Evolutionary conservation across 2,888 invertebrate species (phyloP).

Genomic region (Latrodectus hesperus): DNA sequence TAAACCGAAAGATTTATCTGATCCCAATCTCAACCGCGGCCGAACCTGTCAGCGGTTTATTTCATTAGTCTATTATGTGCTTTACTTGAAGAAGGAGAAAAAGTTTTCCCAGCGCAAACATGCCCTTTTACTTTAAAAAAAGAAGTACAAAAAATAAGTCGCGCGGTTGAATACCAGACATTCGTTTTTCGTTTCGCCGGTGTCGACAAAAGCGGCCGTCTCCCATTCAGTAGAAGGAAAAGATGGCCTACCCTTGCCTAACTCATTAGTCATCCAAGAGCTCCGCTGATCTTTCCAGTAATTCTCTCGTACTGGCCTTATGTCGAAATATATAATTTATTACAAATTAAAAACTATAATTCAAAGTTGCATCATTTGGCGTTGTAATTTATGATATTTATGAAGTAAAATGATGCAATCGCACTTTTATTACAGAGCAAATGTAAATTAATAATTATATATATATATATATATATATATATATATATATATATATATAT

Average conservation of each 20-base stretch:
- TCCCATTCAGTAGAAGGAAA: not conserved
- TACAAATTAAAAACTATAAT: too few species aligned
- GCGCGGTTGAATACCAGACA: not conserved
- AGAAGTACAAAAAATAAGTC: not conserved
- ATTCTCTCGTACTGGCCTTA: too few species aligned
- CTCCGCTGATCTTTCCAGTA: too few species aligned
- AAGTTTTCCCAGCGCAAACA: not conserved
- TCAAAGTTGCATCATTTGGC: too few species aligned
- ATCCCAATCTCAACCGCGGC: not conserved
- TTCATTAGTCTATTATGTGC: not conserved
- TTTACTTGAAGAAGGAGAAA: not conserved
- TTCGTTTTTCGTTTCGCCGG: not conserved
- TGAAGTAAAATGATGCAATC: too few species aligned
- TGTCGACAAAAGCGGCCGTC: not conserved
- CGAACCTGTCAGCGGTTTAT: constrained; percentile 3
- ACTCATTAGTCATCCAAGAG: not conserved
- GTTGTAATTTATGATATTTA: too few species aligned
- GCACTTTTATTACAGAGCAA: too few species aligned
- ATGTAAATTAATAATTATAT: too few species aligned
- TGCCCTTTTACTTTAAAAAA: not conserved
- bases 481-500: too few species aligned
- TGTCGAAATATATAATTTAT: too few species aligned
- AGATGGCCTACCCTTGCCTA: not conserved
- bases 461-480: too few species aligned
- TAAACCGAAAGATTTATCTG: not conserved